phyloP scores from a whole-genome alignment of 2,113 vertebrate genomes.

The Cololabis saira region DNA sequence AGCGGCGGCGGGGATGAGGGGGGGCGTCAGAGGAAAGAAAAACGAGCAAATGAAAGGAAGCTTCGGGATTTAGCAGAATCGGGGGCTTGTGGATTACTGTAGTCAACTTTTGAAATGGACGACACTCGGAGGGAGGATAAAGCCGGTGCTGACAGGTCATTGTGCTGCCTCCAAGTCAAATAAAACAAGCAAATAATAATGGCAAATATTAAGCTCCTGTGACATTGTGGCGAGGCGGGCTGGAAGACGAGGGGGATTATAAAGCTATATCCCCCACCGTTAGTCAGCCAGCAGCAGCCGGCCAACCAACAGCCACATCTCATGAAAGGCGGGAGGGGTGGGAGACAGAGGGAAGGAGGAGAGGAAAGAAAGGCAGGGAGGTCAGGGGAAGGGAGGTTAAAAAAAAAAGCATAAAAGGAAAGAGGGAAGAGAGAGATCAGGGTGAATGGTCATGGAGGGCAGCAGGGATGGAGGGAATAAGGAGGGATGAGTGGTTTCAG shows the following conservation, averaged over 20 bases:
- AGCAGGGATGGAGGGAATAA: conserved; percentile 19
- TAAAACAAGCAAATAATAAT: conserved; percentile 87
- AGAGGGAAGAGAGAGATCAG: conserved; percentile 14
- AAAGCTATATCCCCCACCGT: conserved; percentile 71
- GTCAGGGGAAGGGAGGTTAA: conserved; percentile 23
- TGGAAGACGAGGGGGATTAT: conserved; percentile 79
- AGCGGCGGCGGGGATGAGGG: conserved; percentile 32
- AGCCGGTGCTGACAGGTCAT: conserved; percentile 80
- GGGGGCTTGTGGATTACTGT: conserved; percentile 80
- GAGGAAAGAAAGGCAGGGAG: conserved; percentile 11
- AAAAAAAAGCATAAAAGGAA: conserved; percentile 9
- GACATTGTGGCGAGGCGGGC: conserved; percentile 80
- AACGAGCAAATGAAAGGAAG: conserved; percentile 69
- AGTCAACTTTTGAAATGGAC: conserved; percentile 83
- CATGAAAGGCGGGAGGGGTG: conserved; percentile 52
- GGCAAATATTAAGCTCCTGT: conserved; percentile 85
- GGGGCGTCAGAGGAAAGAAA: conserved; percentile 28
- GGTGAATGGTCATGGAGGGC: conserved; percentile 22
- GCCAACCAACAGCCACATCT: conserved; percentile 54
- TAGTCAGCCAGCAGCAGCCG: conserved; percentile 64
- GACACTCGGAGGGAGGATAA: conserved; percentile 80
- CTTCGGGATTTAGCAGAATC: conserved; percentile 83
- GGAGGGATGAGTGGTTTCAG: conserved; percentile 1
- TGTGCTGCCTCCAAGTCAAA: conserved; percentile 81
- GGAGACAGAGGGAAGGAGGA: conserved; percentile 4